Percentiles rank a stretch among this genome's conserved stretches.
These are phyloP conservation scores for Desmodus rotundus DNA, from an alignment of 2,113 vertebrate genomes.

Conservation along the genomic window DNA sequence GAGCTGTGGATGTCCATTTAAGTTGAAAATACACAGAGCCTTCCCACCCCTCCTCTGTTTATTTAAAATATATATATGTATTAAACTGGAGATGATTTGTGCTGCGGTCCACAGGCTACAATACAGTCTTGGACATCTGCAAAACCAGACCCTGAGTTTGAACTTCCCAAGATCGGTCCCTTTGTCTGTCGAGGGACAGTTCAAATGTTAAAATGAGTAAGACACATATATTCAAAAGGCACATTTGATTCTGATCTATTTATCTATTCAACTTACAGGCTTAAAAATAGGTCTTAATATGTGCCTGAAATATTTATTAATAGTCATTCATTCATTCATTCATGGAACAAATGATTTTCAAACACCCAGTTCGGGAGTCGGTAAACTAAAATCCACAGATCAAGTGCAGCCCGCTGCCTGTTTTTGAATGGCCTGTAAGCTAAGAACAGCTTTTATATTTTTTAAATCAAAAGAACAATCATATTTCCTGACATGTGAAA, in stretches of 20 bases:
- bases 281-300: neutral
- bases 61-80: neutral
- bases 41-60: neutral
- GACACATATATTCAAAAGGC: neutral
- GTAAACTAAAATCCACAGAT: neutral
- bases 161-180: neutral
- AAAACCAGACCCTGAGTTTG: neutral
- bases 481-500: neutral
- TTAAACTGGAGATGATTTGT: neutral
- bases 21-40: neutral
- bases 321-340: neutral
- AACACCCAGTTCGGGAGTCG: neutral
- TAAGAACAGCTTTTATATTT: neutral
- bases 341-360: neutral
- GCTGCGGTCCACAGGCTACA: too few species aligned
- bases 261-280: neutral
- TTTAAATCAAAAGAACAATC: constrained; percentile 2
- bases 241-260: neutral
- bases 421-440: neutral
- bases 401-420: neutral
- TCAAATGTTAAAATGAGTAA: neutral
- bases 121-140: neutral
- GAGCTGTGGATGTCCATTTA: neutral
- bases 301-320: neutral
- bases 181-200: neutral